Conservation (phyloP, 2,797 vertebrate species). For the Ciconia nigra region DNA sequence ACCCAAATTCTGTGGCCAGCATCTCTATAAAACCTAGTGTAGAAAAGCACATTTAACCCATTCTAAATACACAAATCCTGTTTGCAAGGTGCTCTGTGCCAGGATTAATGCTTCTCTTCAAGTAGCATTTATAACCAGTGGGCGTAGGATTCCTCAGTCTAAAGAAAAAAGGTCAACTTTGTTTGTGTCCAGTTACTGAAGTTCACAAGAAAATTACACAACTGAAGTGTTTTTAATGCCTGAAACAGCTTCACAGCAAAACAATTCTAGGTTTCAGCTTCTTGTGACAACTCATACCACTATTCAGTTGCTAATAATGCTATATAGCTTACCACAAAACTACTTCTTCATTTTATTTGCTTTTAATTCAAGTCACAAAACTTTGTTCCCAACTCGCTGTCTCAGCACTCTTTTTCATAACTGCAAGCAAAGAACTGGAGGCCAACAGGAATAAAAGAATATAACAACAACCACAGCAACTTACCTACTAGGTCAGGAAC, state of each 20-base stretch:
- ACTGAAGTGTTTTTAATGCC: not conserved
- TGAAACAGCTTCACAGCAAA: not conserved
- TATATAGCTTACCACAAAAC: not conserved
- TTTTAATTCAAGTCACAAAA: slow-evolving; percentile 48
- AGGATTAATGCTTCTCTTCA: not conserved
- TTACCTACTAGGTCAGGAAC: not conserved
- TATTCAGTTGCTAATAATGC: not conserved
- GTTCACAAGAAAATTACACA: not conserved
- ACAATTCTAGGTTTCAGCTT: not conserved
- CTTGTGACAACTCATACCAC: not conserved
- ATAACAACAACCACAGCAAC: not conserved
- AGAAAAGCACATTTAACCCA: not conserved
- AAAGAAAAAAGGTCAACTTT: not conserved
- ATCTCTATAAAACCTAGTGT: not conserved
- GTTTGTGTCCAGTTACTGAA: not conserved
- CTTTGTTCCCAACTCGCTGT: not conserved
- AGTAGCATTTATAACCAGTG: not conserved
- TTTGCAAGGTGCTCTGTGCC: not conserved
- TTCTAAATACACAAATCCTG: not conserved
- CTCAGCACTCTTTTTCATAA: slow-evolving; percentile 35
- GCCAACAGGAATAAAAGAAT: not conserved
- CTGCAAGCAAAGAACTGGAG: not conserved
- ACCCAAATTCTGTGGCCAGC: not conserved
- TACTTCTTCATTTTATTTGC: not conserved
- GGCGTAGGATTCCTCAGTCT: not conserved